Evolutionary conservation across 2,797 vertebrate species (phyloP), one percentile per base, ranked within the genome.

Genomic region (Artibeus lituratus): DNA sequence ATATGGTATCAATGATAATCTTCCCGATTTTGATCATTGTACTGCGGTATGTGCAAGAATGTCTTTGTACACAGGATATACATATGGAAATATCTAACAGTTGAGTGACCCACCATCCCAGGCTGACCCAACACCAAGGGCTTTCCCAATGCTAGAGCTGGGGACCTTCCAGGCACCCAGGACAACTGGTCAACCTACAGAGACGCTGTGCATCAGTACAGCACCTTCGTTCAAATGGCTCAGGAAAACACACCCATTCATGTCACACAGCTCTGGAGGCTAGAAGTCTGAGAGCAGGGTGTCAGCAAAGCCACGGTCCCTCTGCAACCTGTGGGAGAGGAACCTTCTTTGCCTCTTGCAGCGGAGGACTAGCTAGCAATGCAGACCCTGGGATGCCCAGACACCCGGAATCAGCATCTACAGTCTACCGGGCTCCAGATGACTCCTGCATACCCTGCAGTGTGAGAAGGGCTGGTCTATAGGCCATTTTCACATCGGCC

Each of bases 1-100:
- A 0, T 1, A 5, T 26, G 9, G 14, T 1, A 22, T 2, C 24
- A 5, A 16, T 0, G 53, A 29, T 15, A 1, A 37, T 29, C 11
- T 4, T 22, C 37, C 11, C 1, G 0, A 6, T 8, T 26, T 10
- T 3, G 22, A 8, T 42, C 6, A 21, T 1, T 3, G 26, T 3
- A 2, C 47, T 12, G 24, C 1, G 62, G 32, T 6, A 7, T 7
- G 7, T 39, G 4, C 0, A 15, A 49, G 32, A 21, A 15, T 32
- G 35, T 3, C 24, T 51, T 44, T 39, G 57, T 4, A 16, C 87
- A 62, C 4, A 21, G 59, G 29, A 39, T 29, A 59, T 10, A n/a
- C 19, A 22, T 12, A 8, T 35, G 15, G 18, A 11, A 39, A 19
- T 18, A 53, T 21, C 70, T 35, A 42, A 24, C 4, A 24, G 16